These are phyloP conservation scores for Scaptodrosophila lebanonensis DNA, from an alignment of 1,140 invertebrate genomes.

Conservation along the genomic window DNA sequence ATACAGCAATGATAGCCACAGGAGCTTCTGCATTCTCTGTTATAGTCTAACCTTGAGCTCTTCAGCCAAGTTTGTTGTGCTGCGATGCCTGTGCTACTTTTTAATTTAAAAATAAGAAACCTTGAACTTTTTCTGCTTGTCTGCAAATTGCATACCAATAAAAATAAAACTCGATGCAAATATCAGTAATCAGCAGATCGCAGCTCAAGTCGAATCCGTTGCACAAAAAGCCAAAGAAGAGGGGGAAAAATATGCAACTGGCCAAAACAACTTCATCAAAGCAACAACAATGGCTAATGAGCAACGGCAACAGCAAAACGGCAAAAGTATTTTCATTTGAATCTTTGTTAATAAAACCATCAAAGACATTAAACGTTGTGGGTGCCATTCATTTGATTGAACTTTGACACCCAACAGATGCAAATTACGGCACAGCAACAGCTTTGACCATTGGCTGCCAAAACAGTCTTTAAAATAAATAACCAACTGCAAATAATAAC, in stretches of 20 bases:
- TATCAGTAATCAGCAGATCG: conserved; percentile 64
- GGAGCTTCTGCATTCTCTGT: no score
- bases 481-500: conserved; percentile 42
- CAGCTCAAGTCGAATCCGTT: conserved; percentile 37
- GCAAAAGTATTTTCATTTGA: no score
- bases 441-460: conserved; percentile 32
- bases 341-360: conserved; percentile 75
- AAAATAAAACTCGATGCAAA: conserved; percentile 59
- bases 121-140: conserved; percentile 58
- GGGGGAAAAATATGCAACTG: conserved; percentile 2
- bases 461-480: conserved; percentile 21
- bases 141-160: conserved; percentile 55
- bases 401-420: conserved; percentile 54
- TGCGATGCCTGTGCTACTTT: conserved; percentile 53
- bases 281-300: conserved; percentile 68
- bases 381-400: conserved; percentile 72
- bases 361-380: conserved; percentile 72
- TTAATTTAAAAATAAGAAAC: conserved; percentile 53
- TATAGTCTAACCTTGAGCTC: neutral
- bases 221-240: conserved; percentile 22
- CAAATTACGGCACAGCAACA: no score
- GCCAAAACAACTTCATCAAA: conserved; percentile 63
- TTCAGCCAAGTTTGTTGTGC: conserved; percentile 22
- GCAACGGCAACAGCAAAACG: conserved; percentile 40
- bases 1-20: no score